These are phyloP conservation scores for Halesus radiatus DNA, from an alignment of 1,140 invertebrate genomes.

Conservation along the genomic window DNA sequence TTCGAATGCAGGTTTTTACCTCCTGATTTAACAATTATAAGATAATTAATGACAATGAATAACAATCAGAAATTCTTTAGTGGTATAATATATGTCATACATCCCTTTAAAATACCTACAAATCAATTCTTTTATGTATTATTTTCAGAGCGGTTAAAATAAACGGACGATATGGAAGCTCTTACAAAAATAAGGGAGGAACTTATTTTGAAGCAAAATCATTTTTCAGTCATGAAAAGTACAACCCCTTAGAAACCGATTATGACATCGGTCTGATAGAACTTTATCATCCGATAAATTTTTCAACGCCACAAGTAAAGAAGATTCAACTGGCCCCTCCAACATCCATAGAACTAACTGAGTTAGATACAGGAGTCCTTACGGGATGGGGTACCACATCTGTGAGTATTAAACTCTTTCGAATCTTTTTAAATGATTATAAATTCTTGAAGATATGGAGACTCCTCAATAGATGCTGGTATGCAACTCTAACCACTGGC, in stretches of 20 bases:
- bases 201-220: background rate
- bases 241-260: background rate
- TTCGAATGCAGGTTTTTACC: no score
- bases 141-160: no score
- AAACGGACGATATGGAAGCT: background rate
- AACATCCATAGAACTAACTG: background rate
- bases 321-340: background rate
- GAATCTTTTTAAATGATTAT: no score
- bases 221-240: background rate
- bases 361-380: background rate
- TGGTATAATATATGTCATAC: no score
- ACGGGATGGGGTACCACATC: conserved; percentile 15
- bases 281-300: background rate
- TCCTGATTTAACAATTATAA: no score
- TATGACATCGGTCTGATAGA: conserved; percentile 11
- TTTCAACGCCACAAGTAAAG: background rate
- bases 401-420: conserved; percentile 11
- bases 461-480: no score
- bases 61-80: no score
- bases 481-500: no score
- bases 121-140: no score
- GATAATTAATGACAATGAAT: no score
- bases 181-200: background rate
- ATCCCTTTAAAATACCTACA: no score
- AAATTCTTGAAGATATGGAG: no score